Percentiles rank a stretch among this genome's conserved stretches.
phyloP scores from a whole-genome alignment of 2,888 invertebrate genomes.

The Lasioglossum leucozonium region DNA sequence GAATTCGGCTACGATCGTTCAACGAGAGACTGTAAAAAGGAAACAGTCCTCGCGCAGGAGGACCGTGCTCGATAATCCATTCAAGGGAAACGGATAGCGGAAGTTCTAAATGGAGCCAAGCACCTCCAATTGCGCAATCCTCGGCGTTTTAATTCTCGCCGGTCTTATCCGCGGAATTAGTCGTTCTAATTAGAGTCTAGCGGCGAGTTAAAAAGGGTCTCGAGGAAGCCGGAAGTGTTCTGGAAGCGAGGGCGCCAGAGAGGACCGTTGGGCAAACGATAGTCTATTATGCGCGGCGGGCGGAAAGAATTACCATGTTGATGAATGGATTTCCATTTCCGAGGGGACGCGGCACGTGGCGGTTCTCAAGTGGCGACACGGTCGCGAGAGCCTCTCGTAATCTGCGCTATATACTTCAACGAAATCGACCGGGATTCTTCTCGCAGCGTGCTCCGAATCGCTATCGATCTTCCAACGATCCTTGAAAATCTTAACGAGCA shows the following conservation, averaged over 20 bases:
- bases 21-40: neutral
- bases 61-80: neutral
- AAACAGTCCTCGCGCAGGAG: neutral
- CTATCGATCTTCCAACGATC: too few relatives aligned
- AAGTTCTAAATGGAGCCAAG: slow-evolving; percentile 1
- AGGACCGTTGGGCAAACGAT: slow-evolving; percentile 38
- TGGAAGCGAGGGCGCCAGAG: slow-evolving; percentile 2
- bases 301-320: slow-evolving; percentile 54
- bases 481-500: neutral
- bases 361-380: neutral
- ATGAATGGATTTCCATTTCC: slow-evolving; percentile 61
- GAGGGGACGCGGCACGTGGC: slow-evolving; percentile 16
- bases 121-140: neutral
- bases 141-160: slow-evolving; percentile 46
- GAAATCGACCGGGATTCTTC: neutral
- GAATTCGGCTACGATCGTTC: neutral
- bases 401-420: neutral
- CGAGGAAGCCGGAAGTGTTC: slow-evolving; percentile 36
- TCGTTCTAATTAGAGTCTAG: slow-evolving; percentile 50
- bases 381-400: neutral
- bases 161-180: slow-evolving; percentile 51
- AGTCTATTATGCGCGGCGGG: slow-evolving; percentile 48
- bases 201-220: slow-evolving; percentile 20
- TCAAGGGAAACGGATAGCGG: neutral
- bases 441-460: neutral